Percentiles rank a stretch among this genome's conserved stretches.
phyloP scores from a whole-genome alignment of 1,140 invertebrate species.

The Drosophila trapezifrons region DNA sequence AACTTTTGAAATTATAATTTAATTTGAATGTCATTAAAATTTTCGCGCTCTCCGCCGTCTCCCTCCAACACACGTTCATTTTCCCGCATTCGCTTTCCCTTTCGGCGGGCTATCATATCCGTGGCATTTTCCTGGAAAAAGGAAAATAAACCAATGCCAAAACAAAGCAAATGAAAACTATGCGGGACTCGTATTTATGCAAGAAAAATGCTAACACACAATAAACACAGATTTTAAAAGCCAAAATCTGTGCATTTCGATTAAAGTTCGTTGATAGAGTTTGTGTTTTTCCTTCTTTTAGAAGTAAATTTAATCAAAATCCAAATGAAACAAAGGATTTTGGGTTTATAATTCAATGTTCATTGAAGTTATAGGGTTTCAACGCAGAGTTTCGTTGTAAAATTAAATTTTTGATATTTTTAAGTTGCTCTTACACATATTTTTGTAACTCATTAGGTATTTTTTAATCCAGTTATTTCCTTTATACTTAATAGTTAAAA shows the following conservation, averaged over 20 bases:
- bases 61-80: not conserved
- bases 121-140: constrained; percentile 26
- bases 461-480: no score
- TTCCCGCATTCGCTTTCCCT: not conserved
- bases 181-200: constrained; percentile 1
- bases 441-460: not conserved
- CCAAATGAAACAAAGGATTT: not conserved
- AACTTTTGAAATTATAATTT: constrained; percentile 82
- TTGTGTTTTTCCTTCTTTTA: not conserved
- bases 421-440: no score
- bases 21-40: constrained; percentile 82
- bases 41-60: constrained; percentile 51
- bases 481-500: no score
- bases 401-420: no score
- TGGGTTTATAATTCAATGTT: not conserved
- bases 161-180: constrained; percentile 25
- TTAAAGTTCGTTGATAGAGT: not conserved
- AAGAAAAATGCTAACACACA: constrained; percentile 1
- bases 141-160: constrained; percentile 17
- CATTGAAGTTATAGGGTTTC: not conserved
- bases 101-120: constrained; percentile 42
- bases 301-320: not conserved
- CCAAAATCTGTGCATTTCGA: constrained; percentile 1
- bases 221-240: not conserved
- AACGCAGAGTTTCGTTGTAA: no score